Evolutionary conservation across 2,888 invertebrate genomes (phyloP), one percentile per base, ranked within the genome.

Genomic region (Cheiracanthium punctorium): DNA sequence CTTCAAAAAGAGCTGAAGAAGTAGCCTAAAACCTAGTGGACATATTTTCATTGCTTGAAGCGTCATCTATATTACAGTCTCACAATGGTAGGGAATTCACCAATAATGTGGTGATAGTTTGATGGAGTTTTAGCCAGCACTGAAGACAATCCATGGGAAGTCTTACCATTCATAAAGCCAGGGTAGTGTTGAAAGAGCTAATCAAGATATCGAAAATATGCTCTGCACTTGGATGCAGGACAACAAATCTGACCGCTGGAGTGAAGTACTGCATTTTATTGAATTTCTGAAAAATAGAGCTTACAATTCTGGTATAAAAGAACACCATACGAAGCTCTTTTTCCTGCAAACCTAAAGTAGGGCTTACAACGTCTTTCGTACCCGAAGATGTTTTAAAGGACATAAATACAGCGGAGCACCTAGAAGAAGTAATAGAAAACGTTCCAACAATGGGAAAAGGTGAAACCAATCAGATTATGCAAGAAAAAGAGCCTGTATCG

Each of bases 281-380:
- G 85, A 88, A 30, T 65, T 70, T 64, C 30, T 43, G 73, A 84
- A 81, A n/a, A 88, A 88, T 30, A 73, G 17, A 28, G 43, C 73
- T 14, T 87, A n/a, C n/a, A n/a, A n/a, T n/a, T n/a, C n/a, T n/a
- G n/a, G n/a, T n/a, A n/a, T n/a, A n/a, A n/a, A n/a, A n/a, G n/a
- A n/a, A n/a, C n/a, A n/a, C n/a, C n/a, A n/a, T n/a, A n/a, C n/a
- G n/a, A n/a, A n/a, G n/a, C n/a, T n/a, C n/a, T n/a, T n/a, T n/a
- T n/a, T n/a, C n/a, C 37, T 37, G 37, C 37, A 37, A 37, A 37
- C 37, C 37, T 37, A 37, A 37, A 37, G 37, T 37, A 37, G 37
- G 37, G 37, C 37, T 37, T 37, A 37, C 37, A 37, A 37, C 37
- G 37, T 37, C 37, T 37, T 37, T 37, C 12, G 7, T 37, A 37